Conservation (phyloP, 2,113 vertebrate species). For the Esox niger region DNA sequence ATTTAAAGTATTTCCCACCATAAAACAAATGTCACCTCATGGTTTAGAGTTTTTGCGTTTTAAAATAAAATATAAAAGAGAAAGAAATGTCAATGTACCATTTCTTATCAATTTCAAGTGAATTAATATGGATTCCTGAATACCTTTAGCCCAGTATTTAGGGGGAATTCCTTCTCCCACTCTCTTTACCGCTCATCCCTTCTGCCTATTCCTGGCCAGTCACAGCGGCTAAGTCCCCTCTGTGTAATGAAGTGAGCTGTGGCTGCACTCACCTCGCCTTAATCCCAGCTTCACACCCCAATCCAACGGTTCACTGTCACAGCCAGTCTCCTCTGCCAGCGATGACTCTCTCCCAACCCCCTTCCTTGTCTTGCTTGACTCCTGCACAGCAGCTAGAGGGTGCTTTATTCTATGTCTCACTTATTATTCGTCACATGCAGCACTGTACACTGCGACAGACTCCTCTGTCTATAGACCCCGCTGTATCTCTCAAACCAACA, state of each 20-base stretch:
- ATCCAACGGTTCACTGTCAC: neutral
- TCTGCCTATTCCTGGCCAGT: neutral
- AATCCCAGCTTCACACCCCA: conserved; percentile 1
- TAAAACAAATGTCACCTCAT: too few relatives aligned
- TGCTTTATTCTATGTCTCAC: neutral
- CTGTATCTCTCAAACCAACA: neutral
- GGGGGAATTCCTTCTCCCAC: neutral
- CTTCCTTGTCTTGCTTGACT: neutral
- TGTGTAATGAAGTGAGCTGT: conserved; percentile 1
- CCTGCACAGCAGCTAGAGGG: neutral
- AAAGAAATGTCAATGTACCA: too few relatives aligned
- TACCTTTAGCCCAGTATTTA: too few relatives aligned
- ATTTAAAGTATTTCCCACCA: too few relatives aligned
- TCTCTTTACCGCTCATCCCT: neutral
- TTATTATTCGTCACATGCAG: neutral
- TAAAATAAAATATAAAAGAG: too few relatives aligned
- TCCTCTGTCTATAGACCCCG: neutral
- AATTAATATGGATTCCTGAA: too few relatives aligned
- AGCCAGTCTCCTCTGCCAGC: neutral
- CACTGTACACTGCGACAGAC: too few relatives aligned
- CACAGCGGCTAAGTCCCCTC: neutral
- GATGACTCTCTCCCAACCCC: neutral
- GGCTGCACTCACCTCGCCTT: neutral
- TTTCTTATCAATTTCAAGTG: too few relatives aligned
- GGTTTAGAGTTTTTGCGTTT: too few relatives aligned